Conservation (phyloP, 2,888 invertebrate species). For the Adineta ricciae region DNA sequence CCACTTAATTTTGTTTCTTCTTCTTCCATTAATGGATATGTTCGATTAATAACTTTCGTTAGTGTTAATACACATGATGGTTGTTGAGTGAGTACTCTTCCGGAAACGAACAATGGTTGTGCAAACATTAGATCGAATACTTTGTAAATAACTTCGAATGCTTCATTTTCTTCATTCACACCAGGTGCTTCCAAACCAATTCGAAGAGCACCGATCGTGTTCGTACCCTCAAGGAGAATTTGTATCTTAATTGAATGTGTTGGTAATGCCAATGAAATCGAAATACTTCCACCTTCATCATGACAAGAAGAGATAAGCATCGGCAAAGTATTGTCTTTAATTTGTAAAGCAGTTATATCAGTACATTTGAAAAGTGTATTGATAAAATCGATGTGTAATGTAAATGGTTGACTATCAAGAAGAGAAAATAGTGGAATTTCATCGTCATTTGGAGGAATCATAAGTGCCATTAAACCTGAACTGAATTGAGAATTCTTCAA, state of each 20-base stretch:
- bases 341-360: background rate
- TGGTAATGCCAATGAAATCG: background rate
- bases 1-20: background rate
- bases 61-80: background rate
- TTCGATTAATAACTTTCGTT: background rate
- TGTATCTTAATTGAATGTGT: background rate
- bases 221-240: background rate
- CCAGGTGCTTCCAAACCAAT: background rate
- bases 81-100: background rate
- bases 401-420: background rate
- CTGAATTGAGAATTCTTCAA: background rate
- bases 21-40: background rate
- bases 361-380: background rate
- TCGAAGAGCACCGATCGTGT: background rate
- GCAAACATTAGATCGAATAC: no score
- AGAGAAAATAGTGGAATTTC: background rate
- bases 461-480: background rate
- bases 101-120: background rate
- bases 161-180: no score
- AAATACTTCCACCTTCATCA: background rate
- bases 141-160: no score
- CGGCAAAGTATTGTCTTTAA: background rate
- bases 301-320: background rate
- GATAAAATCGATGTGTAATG: background rate
- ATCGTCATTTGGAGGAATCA: background rate